A percentile compares a stretch with the other conserved stretches of the same genome.
Conservation (phyloP, 1,140 invertebrate species). For the Pygmarrhopalites habei region DNA sequence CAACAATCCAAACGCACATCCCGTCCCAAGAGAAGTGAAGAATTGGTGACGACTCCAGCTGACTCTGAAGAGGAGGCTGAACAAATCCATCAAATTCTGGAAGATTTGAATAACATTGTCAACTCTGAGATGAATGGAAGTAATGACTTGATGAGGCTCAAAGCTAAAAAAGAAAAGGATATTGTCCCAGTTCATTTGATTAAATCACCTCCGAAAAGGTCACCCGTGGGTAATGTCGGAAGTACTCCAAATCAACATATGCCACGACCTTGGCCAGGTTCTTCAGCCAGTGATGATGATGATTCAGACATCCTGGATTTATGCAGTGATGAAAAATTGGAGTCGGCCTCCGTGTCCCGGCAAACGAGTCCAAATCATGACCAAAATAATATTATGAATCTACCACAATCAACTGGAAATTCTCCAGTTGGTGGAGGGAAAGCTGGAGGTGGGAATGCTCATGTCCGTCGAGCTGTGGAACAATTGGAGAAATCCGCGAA, state of each 20-base stretch:
- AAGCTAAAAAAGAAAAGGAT: constrained; percentile 28
- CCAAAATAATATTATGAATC: neutral
- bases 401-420: neutral
- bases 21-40: constrained; percentile 23
- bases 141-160: neutral
- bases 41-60: constrained; percentile 34
- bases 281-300: constrained; percentile 33
- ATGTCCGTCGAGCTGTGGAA: constrained; percentile 30
- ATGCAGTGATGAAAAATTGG: neutral
- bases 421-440: neutral
- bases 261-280: constrained; percentile 33
- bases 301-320: constrained; percentile 29
- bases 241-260: neutral
- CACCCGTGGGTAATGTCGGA: constrained; percentile 1
- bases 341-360: neutral
- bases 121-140: constrained; percentile 32
- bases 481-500: constrained; percentile 31
- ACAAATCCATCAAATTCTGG: constrained; percentile 39
- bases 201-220: constrained; percentile 28
- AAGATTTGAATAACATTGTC: constrained; percentile 39
- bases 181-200: constrained; percentile 35
- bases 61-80: constrained; percentile 39
- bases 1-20: neutral
- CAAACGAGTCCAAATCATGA: too few species aligned
- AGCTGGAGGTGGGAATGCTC: neutral